phyloP scores from a whole-genome alignment of 2,797 vertebrate genomes.

The Sphenopsis melanotis region DNA sequence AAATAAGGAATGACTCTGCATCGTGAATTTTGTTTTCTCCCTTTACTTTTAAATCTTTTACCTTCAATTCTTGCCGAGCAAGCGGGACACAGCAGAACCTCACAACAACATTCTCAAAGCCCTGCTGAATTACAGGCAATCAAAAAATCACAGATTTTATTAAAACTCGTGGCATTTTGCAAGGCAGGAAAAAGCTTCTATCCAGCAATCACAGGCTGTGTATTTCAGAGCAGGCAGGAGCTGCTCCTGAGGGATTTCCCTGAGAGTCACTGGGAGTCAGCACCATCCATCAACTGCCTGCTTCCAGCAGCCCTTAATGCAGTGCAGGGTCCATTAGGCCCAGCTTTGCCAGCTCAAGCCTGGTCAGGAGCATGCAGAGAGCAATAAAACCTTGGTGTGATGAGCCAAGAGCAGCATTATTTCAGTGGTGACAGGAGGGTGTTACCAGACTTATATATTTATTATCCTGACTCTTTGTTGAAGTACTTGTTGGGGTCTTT shows the following conservation, averaged over 20 bases:
- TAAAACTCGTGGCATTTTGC: neutral
- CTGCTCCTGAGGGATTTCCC: neutral
- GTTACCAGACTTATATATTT: neutral
- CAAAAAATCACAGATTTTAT: neutral
- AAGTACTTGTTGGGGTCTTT: neutral
- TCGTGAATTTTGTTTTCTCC: neutral
- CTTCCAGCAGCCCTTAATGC: neutral
- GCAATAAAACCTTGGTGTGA: neutral
- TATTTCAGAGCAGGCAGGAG: neutral
- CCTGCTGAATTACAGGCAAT: neutral
- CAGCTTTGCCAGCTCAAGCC: neutral
- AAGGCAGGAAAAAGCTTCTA: neutral
- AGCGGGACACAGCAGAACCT: neutral
- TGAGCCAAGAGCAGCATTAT: neutral
- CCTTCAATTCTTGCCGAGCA: neutral
- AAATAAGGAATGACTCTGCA: neutral
- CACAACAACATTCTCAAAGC: neutral
- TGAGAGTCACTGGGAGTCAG: neutral
- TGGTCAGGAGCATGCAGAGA: neutral
- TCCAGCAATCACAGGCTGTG: fast-evolving
- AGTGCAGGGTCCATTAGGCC: neutral
- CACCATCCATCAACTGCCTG: neutral
- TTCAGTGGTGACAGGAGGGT: neutral
- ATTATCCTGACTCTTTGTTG: neutral
- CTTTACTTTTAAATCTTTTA: neutral